Conservation (phyloP, 1,140 invertebrate species). For the Prorops nasuta region DNA sequence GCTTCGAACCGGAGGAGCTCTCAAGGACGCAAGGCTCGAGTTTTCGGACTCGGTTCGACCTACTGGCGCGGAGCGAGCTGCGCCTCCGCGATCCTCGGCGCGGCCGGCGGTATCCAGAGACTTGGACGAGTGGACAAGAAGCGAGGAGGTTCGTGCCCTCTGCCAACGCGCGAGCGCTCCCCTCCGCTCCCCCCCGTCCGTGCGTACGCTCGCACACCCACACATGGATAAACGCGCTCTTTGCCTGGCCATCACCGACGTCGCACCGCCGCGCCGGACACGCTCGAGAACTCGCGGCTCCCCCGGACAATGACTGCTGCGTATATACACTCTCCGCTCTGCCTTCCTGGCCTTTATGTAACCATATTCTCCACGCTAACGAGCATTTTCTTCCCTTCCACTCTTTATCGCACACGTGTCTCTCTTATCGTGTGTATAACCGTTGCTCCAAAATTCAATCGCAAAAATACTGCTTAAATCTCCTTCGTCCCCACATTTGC, state of each 20-base stretch:
- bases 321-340: not conserved
- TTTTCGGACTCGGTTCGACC: conserved; percentile 20
- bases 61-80: conserved; percentile 11
- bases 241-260: too few species aligned
- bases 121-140: not conserved
- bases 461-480: too few species aligned
- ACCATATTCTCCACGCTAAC: not conserved
- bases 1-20: conserved; percentile 10
- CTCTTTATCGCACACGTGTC: too few species aligned
- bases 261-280: not conserved
- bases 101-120: not conserved
- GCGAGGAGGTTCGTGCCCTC: not conserved
- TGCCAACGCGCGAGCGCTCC: not conserved
- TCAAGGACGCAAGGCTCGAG: conserved; percentile 20
- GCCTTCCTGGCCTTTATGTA: not conserved
- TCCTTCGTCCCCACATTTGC: too few species aligned
- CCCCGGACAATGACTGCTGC: not conserved
- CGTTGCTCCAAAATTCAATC: too few species aligned
- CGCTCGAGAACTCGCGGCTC: not conserved
- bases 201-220: not conserved
- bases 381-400: not conserved
- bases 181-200: not conserved
- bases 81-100: not conserved
- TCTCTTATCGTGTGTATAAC: too few species aligned
- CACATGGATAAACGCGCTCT: not conserved